Base-by-base conservation (phyloP, 2,888 invertebrate species). In the Plagodis dolabraria region DNA sequence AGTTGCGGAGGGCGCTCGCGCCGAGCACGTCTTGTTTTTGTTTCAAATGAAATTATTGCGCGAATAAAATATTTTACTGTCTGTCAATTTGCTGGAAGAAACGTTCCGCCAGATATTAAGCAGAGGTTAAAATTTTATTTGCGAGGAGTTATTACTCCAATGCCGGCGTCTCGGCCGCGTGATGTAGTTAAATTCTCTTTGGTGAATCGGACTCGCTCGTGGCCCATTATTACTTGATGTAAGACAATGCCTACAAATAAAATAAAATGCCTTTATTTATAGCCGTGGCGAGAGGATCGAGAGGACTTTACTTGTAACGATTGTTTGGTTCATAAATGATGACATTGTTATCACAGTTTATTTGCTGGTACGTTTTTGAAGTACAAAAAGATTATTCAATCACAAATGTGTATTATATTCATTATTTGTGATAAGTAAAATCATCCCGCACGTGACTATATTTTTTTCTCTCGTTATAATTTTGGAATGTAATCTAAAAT, bases 71-170 rank as follows among this genome's bases (percentile, higher is more conserved):
- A 92, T 91, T 92, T 92, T 90, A 92, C 85, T 85, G 91, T 86
- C 92, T 90, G 92, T 91, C 92, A 89, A 91, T 92, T 92, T 86
- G 80, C 76, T 76, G 79, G 82, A 82, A 83, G 83, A 82, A 85
- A 82, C 79, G 81, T 82, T 83, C 79, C 80, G 80, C 70, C 74
- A 79, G 91, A 89, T 89, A 90, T 91, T 91, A 90, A 90, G 84
- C 88, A 87, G 92, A 86, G 87, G 91, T 91, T 92, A 88, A 87
- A 88, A 89, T 92, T 92, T 91, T 92, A 92, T 91, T 92, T 83
- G 85, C 79, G 65, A 77, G 72, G 74, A 85, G 86, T 88, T 88
- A 89, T 86, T 79, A 85, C 82, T 70, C 65, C 77, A 79, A 81
- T 77, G 74, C 77, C 77, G 53, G 55, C 56, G 71, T 71, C 76